These are phyloP conservation scores for Callithrix jacchus DNA, from an alignment of 2,113 vertebrate species.

Conservation along the genomic window DNA sequence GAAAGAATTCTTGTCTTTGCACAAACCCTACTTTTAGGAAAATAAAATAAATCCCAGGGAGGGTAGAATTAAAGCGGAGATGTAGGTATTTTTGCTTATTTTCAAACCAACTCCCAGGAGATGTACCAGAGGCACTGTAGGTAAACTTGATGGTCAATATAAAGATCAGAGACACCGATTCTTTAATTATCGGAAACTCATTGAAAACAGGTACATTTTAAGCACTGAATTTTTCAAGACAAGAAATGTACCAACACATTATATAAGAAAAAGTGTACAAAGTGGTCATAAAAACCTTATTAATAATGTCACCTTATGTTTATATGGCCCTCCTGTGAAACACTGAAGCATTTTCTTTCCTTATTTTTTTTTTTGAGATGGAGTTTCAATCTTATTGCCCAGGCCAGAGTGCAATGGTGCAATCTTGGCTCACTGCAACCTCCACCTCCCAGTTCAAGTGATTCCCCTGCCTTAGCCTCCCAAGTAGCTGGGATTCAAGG, in stretches of 20 bases:
- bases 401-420: too few species aligned
- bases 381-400: too few species aligned
- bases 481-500: too few species aligned
- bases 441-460: too few species aligned
- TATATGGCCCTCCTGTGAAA: background rate
- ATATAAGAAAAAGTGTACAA: background rate
- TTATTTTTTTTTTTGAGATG: background rate
- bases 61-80: background rate
- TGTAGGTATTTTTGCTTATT: background rate
- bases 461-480: too few species aligned
- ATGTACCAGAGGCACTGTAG: background rate
- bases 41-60: background rate
- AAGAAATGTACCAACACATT: background rate
- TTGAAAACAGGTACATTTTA: background rate
- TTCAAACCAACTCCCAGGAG: background rate
- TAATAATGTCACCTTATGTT: background rate
- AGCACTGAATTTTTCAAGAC: background rate
- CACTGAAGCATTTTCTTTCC: background rate
- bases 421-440: too few species aligned
- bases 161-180: background rate
- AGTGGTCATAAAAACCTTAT: background rate
- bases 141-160: background rate
- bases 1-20: background rate
- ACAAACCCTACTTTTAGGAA: background rate
- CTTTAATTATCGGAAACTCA: background rate